Evolutionary conservation across 1,140 invertebrate genomes (phyloP).

Genomic region (Belonocnema kinseyi): DNA sequence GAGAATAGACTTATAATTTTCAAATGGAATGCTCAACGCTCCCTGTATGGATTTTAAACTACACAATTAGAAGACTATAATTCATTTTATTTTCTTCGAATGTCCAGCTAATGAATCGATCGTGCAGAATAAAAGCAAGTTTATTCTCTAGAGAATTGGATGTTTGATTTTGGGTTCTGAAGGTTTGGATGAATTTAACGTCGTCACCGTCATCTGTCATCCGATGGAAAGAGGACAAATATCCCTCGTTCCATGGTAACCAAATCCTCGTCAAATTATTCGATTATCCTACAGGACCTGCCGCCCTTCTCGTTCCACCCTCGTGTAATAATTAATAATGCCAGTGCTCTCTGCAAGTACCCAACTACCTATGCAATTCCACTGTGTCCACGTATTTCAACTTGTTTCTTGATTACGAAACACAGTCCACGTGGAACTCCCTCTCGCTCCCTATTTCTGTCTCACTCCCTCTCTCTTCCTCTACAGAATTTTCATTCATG

Average conservation of each 20-base stretch:
- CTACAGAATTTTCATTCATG: slow-evolving; percentile 41
- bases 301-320: slow-evolving; percentile 42
- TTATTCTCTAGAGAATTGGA: background rate
- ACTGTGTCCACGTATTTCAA: slow-evolving; percentile 20
- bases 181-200: slow-evolving; percentile 39
- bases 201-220: slow-evolving; percentile 50
- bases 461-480: slow-evolving; percentile 31
- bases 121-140: background rate
- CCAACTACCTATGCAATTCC: slow-evolving; percentile 11
- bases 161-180: background rate
- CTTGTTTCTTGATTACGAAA: slow-evolving; percentile 45
- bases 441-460: too few relatives aligned
- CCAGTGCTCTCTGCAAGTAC: slow-evolving; percentile 36
- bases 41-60: too few relatives aligned
- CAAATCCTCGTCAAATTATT: slow-evolving; percentile 62
- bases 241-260: slow-evolving; percentile 53
- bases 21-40: too few relatives aligned
- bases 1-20: too few relatives aligned
- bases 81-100: too few relatives aligned
- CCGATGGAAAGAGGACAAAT: slow-evolving; percentile 46
- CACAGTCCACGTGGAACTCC: slow-evolving; percentile 44
- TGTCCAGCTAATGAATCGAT: too few relatives aligned
- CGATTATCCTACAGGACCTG: slow-evolving; percentile 54
- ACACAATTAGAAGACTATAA: too few relatives aligned
- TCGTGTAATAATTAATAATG: slow-evolving; percentile 59